phyloP scores from a whole-genome alignment of 2,888 invertebrate species.

The Tribolium freemani region DNA sequence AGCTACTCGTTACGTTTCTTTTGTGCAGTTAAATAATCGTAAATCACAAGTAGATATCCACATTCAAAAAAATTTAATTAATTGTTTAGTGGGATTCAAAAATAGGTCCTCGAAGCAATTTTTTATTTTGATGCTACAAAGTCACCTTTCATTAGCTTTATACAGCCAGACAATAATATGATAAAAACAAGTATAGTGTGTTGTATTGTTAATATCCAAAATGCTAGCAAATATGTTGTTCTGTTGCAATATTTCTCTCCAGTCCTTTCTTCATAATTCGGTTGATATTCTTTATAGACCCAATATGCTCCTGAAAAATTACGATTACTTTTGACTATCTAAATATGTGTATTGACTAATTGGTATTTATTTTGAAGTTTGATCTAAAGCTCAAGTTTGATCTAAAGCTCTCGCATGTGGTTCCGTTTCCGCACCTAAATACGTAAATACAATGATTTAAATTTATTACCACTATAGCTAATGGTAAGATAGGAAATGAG shows the following conservation, averaged over 20 bases:
- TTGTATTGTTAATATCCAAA: conserved; percentile 63
- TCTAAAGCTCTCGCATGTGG: too few relatives aligned
- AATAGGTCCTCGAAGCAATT: background rate
- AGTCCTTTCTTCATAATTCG: conserved; percentile 53
- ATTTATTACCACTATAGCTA: background rate
- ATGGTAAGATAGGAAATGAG: background rate
- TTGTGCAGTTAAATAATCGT: too few relatives aligned
- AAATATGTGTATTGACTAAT: too few relatives aligned
- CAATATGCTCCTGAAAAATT: conserved; percentile 55
- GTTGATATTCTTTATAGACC: conserved; percentile 62
- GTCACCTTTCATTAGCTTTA: conserved; percentile 61
- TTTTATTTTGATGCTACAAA: conserved; percentile 49
- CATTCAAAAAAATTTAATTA: too few relatives aligned
- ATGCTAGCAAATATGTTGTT: conserved; percentile 60
- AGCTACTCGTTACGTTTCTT: background rate
- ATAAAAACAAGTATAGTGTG: conserved; percentile 60
- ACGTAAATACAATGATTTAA: background rate
- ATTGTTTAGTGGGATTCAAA: too few relatives aligned
- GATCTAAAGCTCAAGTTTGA: too few relatives aligned
- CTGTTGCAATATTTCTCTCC: conserved; percentile 55
- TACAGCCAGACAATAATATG: conserved; percentile 60
- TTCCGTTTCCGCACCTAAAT: too few relatives aligned
- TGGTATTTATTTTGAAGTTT: too few relatives aligned
- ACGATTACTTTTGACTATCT: background rate
- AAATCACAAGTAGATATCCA: too few relatives aligned